Base-by-base conservation (phyloP, 2,797 vertebrate species). In the Phrynocephalus vlangalii region DNA sequence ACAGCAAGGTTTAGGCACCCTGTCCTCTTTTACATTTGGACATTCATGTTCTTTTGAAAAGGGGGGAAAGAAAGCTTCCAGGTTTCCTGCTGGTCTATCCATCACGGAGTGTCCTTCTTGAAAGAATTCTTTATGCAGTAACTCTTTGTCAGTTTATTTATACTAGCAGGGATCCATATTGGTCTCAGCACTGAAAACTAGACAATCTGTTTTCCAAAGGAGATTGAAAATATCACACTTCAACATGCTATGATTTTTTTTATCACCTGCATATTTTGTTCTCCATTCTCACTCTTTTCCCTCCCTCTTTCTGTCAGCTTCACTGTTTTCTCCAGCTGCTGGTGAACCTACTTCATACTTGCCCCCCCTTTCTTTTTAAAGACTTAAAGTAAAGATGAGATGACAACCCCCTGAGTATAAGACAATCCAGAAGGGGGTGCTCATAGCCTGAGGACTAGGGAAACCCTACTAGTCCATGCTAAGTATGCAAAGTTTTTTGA, bases 381-480 rank as follows among this genome's bases (percentile, higher is more conserved):
- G 24, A 70, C 11, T 0, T 30, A 83, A 82, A 75, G 82, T 10
- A 76, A 89, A 83, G 60, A 68, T 26, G 30, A 79, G 79, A 70
- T 2, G 38, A 20, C 1, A 52, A 1, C 8, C 24, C 82, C 9
- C 48, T 79, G 44, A 38, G 56, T 44, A 52, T 68, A 56, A 6
- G 0, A 89, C 28, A 44, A 77, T 91, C 83, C 90, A 91, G 89
- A 87, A 87, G 80, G 87, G 82, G 71, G 68, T 89, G 30, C 83
- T 92, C 81, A 44, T 68, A 48, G 77, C 79, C 80, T 52, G 0
- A 67, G 68, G 87, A 79, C 22, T 1, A 52, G 33, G 13, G 38
- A 5, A 0, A 38, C 52, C 28, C 16, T 33, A n/a, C 20, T 63
- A 2, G 44, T 3, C 33, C 24, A 13, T 13, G 67, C 13, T 81